Evolutionary conservation across 2,113 vertebrate species (phyloP).

Genomic region (Prionailurus bengalensis): DNA sequence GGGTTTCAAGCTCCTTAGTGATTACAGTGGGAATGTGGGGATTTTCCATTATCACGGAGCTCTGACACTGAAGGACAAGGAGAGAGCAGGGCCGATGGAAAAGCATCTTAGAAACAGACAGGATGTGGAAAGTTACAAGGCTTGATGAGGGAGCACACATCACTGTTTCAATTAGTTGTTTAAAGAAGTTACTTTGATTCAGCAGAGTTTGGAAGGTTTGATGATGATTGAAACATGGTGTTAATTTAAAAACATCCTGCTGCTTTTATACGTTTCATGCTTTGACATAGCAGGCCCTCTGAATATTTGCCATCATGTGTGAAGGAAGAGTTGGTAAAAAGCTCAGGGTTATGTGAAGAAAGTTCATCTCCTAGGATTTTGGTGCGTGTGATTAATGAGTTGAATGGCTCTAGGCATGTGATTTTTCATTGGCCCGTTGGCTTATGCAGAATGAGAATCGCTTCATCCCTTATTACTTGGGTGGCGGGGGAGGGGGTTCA

Average conservation of each 20-base stretch:
- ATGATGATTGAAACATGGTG: not conserved
- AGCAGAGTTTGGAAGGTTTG: not conserved
- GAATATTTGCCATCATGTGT: rapidly evolving
- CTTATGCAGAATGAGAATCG: no score
- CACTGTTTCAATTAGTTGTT: not conserved
- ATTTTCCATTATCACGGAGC: not conserved
- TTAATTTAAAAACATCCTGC: not conserved
- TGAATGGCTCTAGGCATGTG: not conserved
- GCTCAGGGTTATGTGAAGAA: not conserved
- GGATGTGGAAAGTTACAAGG: not conserved
- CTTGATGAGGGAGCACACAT: rapidly evolving
- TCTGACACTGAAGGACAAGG: rapidly evolving
- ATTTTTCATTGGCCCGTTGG: not conserved
- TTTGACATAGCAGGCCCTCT: not conserved
- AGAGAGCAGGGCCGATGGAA: not conserved
- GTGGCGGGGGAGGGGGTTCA: rapidly evolving
- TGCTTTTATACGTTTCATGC: rapidly evolving
- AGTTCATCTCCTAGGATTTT: not conserved
- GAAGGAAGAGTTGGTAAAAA: not conserved
- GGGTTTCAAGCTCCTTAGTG: not conserved
- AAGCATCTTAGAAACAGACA: not conserved
- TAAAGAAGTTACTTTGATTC: not conserved
- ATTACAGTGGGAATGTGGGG: not conserved
- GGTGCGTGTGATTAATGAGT: not conserved
- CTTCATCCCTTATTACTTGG: not conserved